phyloP scores from a whole-genome alignment of 1,140 invertebrate genomes.

The Euwallacea similis region DNA sequence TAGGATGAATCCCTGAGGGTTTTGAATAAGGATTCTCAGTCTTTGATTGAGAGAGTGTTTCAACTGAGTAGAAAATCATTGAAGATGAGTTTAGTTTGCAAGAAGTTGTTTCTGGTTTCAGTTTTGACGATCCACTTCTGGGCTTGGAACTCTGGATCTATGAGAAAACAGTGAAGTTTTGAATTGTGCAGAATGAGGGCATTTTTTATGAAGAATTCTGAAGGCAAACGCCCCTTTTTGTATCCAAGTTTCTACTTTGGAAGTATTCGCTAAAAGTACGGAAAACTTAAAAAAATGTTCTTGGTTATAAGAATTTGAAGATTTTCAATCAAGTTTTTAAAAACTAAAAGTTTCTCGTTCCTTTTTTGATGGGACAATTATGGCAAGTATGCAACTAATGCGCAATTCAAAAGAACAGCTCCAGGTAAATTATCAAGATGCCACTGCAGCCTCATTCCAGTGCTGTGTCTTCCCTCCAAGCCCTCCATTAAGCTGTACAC shows the following conservation, averaged over 20 bases:
- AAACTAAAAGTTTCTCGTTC: conserved; percentile 65
- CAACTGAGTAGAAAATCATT: conserved; percentile 77
- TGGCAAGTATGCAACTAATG: conserved; percentile 82
- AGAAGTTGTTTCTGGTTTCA: conserved; percentile 78
- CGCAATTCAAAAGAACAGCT: conserved; percentile 82
- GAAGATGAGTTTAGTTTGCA: conserved; percentile 76
- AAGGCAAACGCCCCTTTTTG: conserved; percentile 89
- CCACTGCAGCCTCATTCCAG: conserved; percentile 77
- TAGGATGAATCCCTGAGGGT: conserved; percentile 63
- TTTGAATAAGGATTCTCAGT: conserved; percentile 79
- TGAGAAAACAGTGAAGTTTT: conserved; percentile 79
- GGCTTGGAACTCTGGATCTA: conserved; percentile 84
- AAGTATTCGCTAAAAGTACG: conserved; percentile 63
- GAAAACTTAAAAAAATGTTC: conserved; percentile 70
- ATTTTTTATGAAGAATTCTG: conserved; percentile 86
- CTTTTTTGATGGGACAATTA: conserved; percentile 68
- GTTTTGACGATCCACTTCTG: conserved; percentile 89
- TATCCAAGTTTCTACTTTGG: conserved; percentile 66
- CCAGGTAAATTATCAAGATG: conserved; percentile 79
- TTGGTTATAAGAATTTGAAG: conserved; percentile 68
- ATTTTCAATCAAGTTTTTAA: conserved; percentile 66
- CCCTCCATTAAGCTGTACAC: conserved; percentile 82
- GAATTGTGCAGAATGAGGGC: conserved; percentile 79
- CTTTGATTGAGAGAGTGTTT: conserved; percentile 81
- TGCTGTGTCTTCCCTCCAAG: conserved; percentile 85